These are phyloP conservation scores for Hylia prasina DNA, from an alignment of 2,113 vertebrate genomes.

Conservation along the genomic window DNA sequence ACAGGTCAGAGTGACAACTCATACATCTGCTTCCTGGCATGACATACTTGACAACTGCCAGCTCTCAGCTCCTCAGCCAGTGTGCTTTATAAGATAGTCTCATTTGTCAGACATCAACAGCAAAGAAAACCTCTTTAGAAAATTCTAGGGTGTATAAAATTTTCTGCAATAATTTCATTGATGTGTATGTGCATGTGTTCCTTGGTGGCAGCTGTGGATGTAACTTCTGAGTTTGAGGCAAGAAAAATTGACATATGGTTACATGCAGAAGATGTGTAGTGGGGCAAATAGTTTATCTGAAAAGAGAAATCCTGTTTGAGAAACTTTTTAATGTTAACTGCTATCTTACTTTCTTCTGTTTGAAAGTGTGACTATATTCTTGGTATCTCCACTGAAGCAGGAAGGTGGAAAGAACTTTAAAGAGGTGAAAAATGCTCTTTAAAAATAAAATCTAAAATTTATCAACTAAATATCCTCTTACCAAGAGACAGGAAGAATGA, in stretches of 20 bases:
- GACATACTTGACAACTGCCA: not conserved
- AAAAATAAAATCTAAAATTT: slow-evolving; percentile 8
- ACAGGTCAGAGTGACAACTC: not conserved
- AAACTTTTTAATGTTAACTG: not conserved
- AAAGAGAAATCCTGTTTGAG: not conserved
- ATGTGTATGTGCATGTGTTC: not conserved
- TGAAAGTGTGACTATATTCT: not conserved
- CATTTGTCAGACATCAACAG: not conserved
- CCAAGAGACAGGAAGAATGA: not conserved
- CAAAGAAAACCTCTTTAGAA: not conserved
- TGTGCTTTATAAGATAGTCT: not conserved
- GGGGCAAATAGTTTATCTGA: not conserved
- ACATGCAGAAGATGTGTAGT: not conserved
- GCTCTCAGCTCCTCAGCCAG: not conserved
- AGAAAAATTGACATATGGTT: not conserved
- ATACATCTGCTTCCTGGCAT: not conserved
- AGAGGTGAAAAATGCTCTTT: not conserved
- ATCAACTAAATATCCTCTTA: not conserved
- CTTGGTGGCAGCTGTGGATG: not conserved
- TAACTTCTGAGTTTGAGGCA: not conserved
- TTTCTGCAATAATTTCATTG: not conserved
- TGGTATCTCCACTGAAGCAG: not conserved
- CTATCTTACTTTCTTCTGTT: not conserved
- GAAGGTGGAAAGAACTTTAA: not conserved
- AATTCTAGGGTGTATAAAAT: not conserved